Base-by-base conservation (phyloP, 1,140 invertebrate genomes). In the Latrodectus geometricus region DNA sequence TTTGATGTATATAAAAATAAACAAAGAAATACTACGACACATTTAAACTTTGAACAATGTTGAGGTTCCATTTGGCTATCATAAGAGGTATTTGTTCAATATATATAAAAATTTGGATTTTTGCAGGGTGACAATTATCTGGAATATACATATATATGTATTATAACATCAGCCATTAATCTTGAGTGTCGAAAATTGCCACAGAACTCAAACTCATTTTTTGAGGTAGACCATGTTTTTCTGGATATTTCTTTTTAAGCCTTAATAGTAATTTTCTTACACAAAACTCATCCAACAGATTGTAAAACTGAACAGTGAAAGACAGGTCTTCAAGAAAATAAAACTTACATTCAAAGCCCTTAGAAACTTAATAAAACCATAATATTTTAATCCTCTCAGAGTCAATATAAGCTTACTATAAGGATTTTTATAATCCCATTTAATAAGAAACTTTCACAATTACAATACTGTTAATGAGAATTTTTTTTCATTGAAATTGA, bases 161-260 rank as follows among this genome's bases (percentile, higher is more conserved):
- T 12, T 15, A 61, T 61, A 15, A n/a, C n/a, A 15, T 61, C 4
- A 61, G n/a, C 12, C n/a, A 61, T 61, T 21, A 23, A 20, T 52
- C 20, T 9, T 20, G 8, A 54, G n/a, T 7, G 20, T 52, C 52
- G 17, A 9, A 52, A 35, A 21, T 72, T 12, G 23, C 50, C 48
- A 79, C 50, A 20, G 12, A 52, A 65, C 49, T 79, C 11, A 48
- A 48, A 14, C 17, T 17, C 49, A 48, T 74, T 70, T 77, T 23
- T 54, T 83, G 80, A 83, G 80, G 80, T 83, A 83, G 80, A 83
- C 80, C 65, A 83, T 73, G 80, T 83, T 65, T 74, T 74, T 70
- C 21, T 20, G 65, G 54, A 73, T 35, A 74, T 66, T 23, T 54
- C 56, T 21, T 76, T 49, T 79, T 68, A 35, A 35, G 2, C 35